These are phyloP conservation scores for Wiebesia pumilae DNA, from an alignment of 1,140 invertebrate genomes.

Conservation along the genomic window DNA sequence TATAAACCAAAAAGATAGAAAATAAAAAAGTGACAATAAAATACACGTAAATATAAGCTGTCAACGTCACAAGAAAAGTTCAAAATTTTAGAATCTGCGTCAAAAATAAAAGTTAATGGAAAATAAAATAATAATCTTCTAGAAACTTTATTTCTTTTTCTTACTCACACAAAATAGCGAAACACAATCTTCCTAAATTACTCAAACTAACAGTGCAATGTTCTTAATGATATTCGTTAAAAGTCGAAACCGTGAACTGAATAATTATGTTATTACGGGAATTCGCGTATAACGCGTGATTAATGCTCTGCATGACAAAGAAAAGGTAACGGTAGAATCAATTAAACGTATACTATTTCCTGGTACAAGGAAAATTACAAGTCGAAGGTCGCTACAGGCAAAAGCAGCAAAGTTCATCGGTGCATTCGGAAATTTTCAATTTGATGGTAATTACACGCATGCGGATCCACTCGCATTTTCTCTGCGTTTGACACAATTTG, in stretches of 20 bases:
- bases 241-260: neutral
- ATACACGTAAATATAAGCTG: neutral
- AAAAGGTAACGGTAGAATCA: neutral
- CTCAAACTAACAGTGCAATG: neutral
- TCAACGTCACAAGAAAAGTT: neutral
- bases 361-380: neutral
- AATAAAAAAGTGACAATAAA: neutral
- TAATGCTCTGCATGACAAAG: neutral
- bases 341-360: neutral
- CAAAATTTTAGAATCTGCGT: neutral
- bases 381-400: neutral
- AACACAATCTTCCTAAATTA: too few relatives aligned
- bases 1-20: neutral
- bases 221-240: neutral
- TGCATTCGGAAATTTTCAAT: constrained; percentile 49
- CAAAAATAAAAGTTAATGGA: neutral
- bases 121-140: neutral
- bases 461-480: constrained; percentile 17
- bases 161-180: too few relatives aligned
- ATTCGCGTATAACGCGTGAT: neutral
- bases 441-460: constrained; percentile 40
- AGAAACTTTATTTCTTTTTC: too few relatives aligned
- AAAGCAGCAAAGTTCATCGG: constrained; percentile 16
- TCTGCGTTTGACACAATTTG: constrained; percentile 63
- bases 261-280: neutral